Evolutionary conservation across 2,888 invertebrate genomes (phyloP), one percentile per base, ranked within the genome.

Genomic region (Erpobdella octoculata): DNA sequence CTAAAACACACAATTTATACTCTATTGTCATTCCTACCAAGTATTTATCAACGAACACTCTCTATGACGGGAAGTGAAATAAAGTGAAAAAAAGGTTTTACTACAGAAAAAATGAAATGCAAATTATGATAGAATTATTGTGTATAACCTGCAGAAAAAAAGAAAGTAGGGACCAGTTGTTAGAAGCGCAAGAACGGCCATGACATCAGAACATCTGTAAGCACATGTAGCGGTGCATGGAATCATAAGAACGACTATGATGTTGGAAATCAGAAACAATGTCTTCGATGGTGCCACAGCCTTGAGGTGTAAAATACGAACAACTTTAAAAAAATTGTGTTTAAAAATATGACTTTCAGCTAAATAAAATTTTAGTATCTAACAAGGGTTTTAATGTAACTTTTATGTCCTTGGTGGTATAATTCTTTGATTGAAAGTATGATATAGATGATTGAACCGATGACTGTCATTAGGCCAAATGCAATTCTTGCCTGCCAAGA

Each of bases 91-190:
- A n/a, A n/a, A n/a, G n/a, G n/a, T 46, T 46, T 12, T 46, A 46
- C 18, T 15, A 46, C 12, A 46, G n/a, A 46, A 15, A n/a, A 15
- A 46, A 15, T 46, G 46, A 25, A 28, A 6, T 4, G 28, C 28
- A 28, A 6, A 25, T 25, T 53, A 1, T 31, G 4, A n/a, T 62
- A 15, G 9, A 3, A 33, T 62, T n/a, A 31, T 62, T 5, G 21
- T 12, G 25, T 64, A n/a, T n/a, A 41, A 92, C 92, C 93, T 88
- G 85, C 95, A 97, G 84, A 96, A 98, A 85, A 96, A 97, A 70
- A 97, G 85, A 82, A 96, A 96, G 83, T 96, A 97, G 0, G 95
- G 93, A 0, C 95, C 92, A 0, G 95, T 96, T 15, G 93, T 92
- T 37, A 97, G 85, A 90, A 96, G 95, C 18, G 95, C 93, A 73